A percentile compares a stretch with the other conserved stretches of the same genome.
Evolutionary conservation across 1,140 invertebrate species (phyloP).

Genomic region (Cotesia vestalis): DNA sequence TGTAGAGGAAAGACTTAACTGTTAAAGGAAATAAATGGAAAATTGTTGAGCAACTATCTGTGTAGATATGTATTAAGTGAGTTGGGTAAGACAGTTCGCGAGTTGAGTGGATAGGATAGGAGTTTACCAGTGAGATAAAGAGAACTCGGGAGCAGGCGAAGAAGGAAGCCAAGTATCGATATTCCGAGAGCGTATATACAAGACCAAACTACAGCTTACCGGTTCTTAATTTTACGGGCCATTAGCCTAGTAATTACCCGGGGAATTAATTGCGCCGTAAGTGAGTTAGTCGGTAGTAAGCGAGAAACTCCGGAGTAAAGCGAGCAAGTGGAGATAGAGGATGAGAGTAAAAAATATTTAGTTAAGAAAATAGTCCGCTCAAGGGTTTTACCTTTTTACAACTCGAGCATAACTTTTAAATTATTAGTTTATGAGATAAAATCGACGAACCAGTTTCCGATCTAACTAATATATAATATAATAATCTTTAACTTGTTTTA

Average conservation of each 20-base stretch:
- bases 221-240: conserved; percentile 58
- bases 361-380: background rate
- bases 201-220: conserved; percentile 42
- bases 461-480: too few relatives aligned
- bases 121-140: conserved; percentile 7
- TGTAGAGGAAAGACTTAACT: too few relatives aligned
- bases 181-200: conserved; percentile 37
- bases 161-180: conserved; percentile 37
- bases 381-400: background rate
- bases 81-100: too few relatives aligned
- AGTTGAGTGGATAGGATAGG: too few relatives aligned
- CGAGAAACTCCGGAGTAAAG: conserved; percentile 31
- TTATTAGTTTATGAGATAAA: too few relatives aligned
- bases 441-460: too few relatives aligned
- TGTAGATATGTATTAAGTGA: too few relatives aligned
- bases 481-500: too few relatives aligned
- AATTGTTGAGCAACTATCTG: too few relatives aligned
- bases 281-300: conserved; percentile 51
- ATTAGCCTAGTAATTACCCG: conserved; percentile 58
- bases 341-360: conserved; percentile 20
- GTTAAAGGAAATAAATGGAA: too few relatives aligned
- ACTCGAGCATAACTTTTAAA: too few relatives aligned
- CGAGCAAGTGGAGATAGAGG: conserved; percentile 7
- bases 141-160: conserved; percentile 21
- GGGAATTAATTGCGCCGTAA: conserved; percentile 57